Base-by-base conservation (phyloP, 37 sponge, comb jelly and placozoan genomes). In the Geodia barretti region DNA sequence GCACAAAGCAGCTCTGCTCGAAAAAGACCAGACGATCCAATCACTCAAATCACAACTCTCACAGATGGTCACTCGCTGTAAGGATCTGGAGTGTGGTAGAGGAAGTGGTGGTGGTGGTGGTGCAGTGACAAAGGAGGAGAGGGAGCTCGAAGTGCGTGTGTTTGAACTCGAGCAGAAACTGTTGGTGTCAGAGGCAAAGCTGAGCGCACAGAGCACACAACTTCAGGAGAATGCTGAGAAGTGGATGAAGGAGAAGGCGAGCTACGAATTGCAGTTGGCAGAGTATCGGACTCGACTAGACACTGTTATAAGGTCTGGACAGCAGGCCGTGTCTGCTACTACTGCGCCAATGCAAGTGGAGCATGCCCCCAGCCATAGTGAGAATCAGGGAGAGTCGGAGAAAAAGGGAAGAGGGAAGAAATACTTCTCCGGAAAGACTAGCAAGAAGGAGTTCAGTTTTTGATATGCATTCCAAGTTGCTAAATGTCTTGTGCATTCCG, bases 221-320 rank as follows among this genome's bases (percentile, higher is more conserved):
- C 72, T 80, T 14, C 25, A 70, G 43, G 72, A 60, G 24, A 80
- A 35, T 58, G 81, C 39, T 24, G 43, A 33, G 31, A 70, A 32
- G 31, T 80, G 81, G 81, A 70, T 54, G 21, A 4, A 3, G 28
- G 81, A 80, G 28, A 80, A 70, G 39, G 71, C 81, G 0, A 0
- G 14, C 24, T 80, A 80, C 35, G 81, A 80, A 62, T 20, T 80
- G 28, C 59, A 80, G 39, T 34, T 80, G 11, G 72, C 72, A 23
- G 72, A 70, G 0, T 37, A n/a, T 24, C 23, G 39, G 62, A 71
- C 2, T 34, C 70, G 70, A 8, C 36, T 26, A 8, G 36, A 9
- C 35, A 5, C 33, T 23, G 70, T 35, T 30, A 9, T 34, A 30
- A 69, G 36, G 70, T 69, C 36, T 17, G 54, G 54, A 47, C 54